Evolutionary conservation across 1,140 invertebrate species (phyloP), one percentile per base, ranked within the genome.

Genomic region (Gonatopus flavifemur): DNA sequence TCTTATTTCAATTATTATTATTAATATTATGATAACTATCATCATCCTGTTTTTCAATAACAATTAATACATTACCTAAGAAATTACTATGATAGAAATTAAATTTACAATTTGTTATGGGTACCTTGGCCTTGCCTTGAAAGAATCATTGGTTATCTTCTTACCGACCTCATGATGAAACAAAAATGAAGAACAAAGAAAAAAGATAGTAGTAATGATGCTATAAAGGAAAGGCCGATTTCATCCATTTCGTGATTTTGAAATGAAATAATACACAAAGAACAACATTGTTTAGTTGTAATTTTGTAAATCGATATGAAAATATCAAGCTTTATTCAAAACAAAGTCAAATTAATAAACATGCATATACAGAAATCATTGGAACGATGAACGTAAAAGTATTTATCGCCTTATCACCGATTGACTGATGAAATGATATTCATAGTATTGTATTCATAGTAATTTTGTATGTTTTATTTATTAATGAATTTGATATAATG

Each of bases 41-140:
- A n/a, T n/a, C n/a, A n/a, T n/a, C n/a, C n/a, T n/a, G n/a, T n/a
- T n/a, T n/a, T n/a, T n/a, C n/a, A n/a, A n/a, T n/a, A n/a, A n/a
- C n/a, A n/a, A n/a, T n/a, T n/a, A n/a, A n/a, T n/a, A n/a, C n/a
- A n/a, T n/a, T n/a, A n/a, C n/a, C n/a, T n/a, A n/a, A n/a, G n/a
- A n/a, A n/a, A n/a, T n/a, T n/a, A n/a, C n/a, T n/a, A n/a, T n/a
- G n/a, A n/a, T n/a, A n/a, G n/a, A n/a, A n/a, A n/a, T n/a, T n/a
- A n/a, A n/a, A n/a, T 49, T 36, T 37, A 10, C 42, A 52, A 50
- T 59, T 38, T 59, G 53, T 50, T 58, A 76, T 77, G 73, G 70
- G 44, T 58, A 74, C 73, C 63, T 77, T 75, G 74, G 75, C 75
- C 74, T 77, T 56, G 52, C 67, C 68, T 77, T 77, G 62, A 63